Evolutionary conservation across 1,140 invertebrate genomes (phyloP).

Genomic region (Drosophila aff.): DNA sequence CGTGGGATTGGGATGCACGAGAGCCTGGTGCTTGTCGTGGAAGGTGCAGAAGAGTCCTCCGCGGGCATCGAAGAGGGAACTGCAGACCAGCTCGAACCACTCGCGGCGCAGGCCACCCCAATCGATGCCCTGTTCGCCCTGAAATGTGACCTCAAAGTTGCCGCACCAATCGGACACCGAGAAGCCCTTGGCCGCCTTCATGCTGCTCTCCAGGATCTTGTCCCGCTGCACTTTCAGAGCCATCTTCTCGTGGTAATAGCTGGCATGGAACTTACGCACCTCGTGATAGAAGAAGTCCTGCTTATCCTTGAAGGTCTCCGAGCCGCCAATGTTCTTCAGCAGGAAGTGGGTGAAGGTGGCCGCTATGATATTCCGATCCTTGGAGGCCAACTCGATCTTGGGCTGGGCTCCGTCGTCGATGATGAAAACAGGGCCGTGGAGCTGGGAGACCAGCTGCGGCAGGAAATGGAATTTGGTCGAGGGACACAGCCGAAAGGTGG

Average conservation of each 20-base stretch:
- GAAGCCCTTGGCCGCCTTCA: conserved; percentile 92
- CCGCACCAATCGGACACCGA: conserved; percentile 95
- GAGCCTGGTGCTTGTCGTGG: conserved; percentile 92
- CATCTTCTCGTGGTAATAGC: conserved; percentile 93
- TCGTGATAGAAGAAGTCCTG: conserved; percentile 98
- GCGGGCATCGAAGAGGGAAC: conserved; percentile 93
- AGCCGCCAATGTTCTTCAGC: conserved; percentile 97
- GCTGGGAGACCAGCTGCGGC: conserved; percentile 85
- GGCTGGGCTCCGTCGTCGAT: conserved; percentile 97
- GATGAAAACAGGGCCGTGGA: conserved; percentile 87
- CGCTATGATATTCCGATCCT: conserved; percentile 95
- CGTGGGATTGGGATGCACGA: conserved; percentile 95
- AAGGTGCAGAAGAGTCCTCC: conserved; percentile 94
- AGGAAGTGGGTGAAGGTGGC: conserved; percentile 97
- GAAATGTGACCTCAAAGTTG: conserved; percentile 96
- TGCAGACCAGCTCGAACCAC: conserved; percentile 97
- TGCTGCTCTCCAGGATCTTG: conserved; percentile 92
- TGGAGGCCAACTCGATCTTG: conserved; percentile 91
- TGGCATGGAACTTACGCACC: conserved; percentile 93
- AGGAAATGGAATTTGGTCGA: conserved; percentile 93
- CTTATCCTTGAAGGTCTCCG: conserved; percentile 97
- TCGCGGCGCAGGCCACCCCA: conserved; percentile 96
- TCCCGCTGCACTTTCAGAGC: conserved; percentile 92
- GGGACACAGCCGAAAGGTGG: conserved; percentile 96
- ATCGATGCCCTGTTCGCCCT: conserved; percentile 96